Evolutionary conservation across 2,113 vertebrate species (phyloP).

Genomic region (Arvicanthis niloticus): DNA sequence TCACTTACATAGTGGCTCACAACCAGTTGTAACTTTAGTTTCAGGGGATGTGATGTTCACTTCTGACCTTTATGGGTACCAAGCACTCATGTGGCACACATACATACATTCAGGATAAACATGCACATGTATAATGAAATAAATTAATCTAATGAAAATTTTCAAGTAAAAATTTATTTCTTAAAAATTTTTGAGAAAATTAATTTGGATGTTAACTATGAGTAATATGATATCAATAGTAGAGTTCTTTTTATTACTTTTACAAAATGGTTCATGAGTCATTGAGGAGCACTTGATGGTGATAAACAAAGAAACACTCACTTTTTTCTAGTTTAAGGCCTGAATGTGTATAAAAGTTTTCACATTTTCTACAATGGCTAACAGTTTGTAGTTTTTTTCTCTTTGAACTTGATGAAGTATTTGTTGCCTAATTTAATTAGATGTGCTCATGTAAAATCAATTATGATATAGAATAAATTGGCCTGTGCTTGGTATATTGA

Average conservation of each 20-base stretch:
- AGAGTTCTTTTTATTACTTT: slow-evolving; percentile 42
- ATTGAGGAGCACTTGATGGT: slow-evolving; percentile 17
- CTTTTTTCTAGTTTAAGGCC: neutral
- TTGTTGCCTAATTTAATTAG: neutral
- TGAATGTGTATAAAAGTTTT: neutral
- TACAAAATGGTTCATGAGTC: slow-evolving; percentile 24
- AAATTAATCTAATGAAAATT: neutral
- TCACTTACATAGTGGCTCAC: neutral
- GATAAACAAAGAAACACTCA: slow-evolving; percentile 40
- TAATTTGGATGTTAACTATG: slow-evolving; percentile 46
- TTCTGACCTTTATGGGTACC: neutral
- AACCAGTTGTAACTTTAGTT: neutral
- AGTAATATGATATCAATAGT: slow-evolving; percentile 10
- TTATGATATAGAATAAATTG: neutral
- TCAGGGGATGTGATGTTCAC: neutral
- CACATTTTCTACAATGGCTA: neutral
- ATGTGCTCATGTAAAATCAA: neutral
- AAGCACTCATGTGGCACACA: neutral
- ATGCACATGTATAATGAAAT: neutral
- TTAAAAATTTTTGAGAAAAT: slow-evolving; percentile 24
- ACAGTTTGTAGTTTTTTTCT: neutral
- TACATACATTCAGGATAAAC: neutral
- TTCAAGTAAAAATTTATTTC: neutral
- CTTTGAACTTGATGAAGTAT: neutral
- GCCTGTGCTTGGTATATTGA: neutral